Conservation (phyloP, 2,113 vertebrate species). For the Butorides virescens region DNA sequence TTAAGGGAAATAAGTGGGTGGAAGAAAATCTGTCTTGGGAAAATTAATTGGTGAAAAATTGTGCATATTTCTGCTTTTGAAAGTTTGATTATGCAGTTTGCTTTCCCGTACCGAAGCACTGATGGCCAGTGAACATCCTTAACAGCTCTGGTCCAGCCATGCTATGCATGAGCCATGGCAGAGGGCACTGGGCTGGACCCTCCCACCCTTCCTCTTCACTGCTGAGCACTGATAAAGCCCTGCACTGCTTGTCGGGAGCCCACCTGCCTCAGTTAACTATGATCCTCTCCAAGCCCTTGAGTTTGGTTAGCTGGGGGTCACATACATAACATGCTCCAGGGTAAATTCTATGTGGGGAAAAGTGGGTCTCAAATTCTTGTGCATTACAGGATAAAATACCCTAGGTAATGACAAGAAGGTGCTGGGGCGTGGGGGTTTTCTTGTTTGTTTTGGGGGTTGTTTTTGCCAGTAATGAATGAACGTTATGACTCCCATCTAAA, state of each 20-base stretch:
- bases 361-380: background rate
- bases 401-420: background rate
- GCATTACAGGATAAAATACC: background rate
- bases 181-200: background rate
- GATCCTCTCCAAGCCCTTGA: background rate
- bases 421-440: background rate
- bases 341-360: background rate
- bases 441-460: background rate
- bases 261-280: background rate
- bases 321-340: accelerated
- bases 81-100: background rate
- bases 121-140: background rate
- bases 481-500: background rate
- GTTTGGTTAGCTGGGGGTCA: background rate
- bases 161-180: background rate
- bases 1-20: constrained; percentile 9
- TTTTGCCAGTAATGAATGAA: background rate
- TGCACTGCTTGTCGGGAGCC: background rate
- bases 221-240: background rate
- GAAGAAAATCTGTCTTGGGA: constrained; percentile 45
- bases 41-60: background rate
- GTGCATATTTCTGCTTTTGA: background rate
- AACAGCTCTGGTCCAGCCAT: background rate
- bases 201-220: background rate
- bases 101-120: background rate